A percentile compares a stretch with the other conserved stretches of the same genome.
phyloP scores from a whole-genome alignment of 1,140 invertebrate genomes.

The Drosophila burlai region DNA sequence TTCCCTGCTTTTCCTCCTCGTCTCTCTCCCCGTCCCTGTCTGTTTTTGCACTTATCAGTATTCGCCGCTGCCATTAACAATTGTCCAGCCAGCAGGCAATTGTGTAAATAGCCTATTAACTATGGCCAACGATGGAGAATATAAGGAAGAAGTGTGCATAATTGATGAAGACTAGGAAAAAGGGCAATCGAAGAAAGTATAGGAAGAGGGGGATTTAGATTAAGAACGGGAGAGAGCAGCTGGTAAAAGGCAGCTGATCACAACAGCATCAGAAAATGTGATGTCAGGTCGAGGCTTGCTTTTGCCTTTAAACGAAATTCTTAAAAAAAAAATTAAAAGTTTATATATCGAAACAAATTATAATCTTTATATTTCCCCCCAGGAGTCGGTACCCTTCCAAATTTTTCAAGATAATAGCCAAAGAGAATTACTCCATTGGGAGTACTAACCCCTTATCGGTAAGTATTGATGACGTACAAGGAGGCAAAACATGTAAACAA shows the following conservation, averaged over 20 bases:
- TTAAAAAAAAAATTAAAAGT: not conserved
- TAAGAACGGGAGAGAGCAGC: not conserved
- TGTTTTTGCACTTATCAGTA: constrained; percentile 69
- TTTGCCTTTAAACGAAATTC: not conserved
- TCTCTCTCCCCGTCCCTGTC: too few relatives aligned
- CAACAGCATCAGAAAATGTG: not conserved
- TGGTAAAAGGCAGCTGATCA: constrained; percentile 26
- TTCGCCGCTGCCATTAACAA: constrained; percentile 48
- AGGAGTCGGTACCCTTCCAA: too few relatives aligned
- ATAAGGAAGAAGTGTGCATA: constrained; percentile 22
- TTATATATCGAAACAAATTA: not conserved
- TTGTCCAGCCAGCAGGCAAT: constrained; percentile 62
- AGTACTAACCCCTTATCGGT: not conserved
- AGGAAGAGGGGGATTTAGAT: not conserved
- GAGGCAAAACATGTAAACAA: not conserved
- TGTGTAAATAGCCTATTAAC: constrained; percentile 73
- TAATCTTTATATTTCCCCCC: not conserved
- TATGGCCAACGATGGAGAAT: constrained; percentile 19
- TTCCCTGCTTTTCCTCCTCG: constrained; percentile 26
- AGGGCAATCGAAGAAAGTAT: constrained; percentile 1
- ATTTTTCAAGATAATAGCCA: not conserved
- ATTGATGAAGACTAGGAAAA: constrained; percentile 35
- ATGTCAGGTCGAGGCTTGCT: not conserved
- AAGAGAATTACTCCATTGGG: constrained; percentile 6
- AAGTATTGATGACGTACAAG: not conserved